Evolutionary conservation across 1,140 invertebrate species (phyloP), one percentile per base, ranked within the genome.

Genomic region (Dufourea novaeangliae): DNA sequence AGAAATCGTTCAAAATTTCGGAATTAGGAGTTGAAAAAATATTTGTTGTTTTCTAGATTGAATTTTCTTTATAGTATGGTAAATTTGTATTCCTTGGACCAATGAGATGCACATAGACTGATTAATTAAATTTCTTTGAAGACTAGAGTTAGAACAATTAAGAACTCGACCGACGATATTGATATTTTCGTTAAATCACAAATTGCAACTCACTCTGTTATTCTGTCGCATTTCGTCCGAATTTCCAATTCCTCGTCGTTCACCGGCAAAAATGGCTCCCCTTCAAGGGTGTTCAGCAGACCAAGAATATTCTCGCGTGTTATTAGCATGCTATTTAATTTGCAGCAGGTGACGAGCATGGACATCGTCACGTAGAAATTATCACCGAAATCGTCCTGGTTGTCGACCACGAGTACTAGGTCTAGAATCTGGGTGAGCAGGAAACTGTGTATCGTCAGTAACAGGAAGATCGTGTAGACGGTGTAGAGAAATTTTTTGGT

Each of bases 351-450:
- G 22, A 78, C 71, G 0, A 78, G 54, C 17, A 87, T 68, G 0
- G 83, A 74, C 14, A 87, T 54, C 27, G 80, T 39, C 22, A 87
- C 68, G 44, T 80, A 88, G 11, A 84, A 70, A 67, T 81, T 83
- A 44, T 86, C 76, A 0, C 83, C 77, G 8, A 86, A 74, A 22
- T 79, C 62, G 0, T 82, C 73, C 17, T 64, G 37, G 59, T 77
- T 78, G 1, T 37, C 25, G 1, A 79, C 78, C 54, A 39, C 79
- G 12, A 56, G 41, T 20, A 56, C 22, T 17, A 57, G 25, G 20
- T 71, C 67, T 44, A 69, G 64, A 39, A 66, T 78, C 57, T 32
- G 74, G 0, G 66, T 46, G 22, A 69, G 12, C 1, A 50, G 5
- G 5, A 64, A 61, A 1, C 17, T 32, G 0, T 39, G 32, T 22